These are phyloP conservation scores for Aurelia sp. DNA, from an alignment of 30 jellyfish, hydroid and myxozoan species.

Conservation along the genomic window DNA sequence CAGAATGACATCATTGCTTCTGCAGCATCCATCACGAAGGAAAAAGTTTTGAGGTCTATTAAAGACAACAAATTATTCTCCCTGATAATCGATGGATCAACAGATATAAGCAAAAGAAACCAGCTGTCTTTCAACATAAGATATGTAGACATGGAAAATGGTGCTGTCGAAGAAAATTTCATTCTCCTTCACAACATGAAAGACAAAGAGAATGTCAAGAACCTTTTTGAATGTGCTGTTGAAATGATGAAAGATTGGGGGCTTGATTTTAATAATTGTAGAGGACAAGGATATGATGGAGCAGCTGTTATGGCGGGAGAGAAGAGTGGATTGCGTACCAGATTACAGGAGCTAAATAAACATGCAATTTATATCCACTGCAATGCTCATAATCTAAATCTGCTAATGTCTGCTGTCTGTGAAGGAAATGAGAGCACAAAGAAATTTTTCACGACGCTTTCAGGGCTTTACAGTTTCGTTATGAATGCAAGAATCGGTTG, in stretches of 20 bases:
- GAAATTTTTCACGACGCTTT: background rate
- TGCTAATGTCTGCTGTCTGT: background rate
- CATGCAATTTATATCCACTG: background rate
- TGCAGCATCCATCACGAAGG: background rate
- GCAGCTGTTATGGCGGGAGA: conserved; percentile 41
- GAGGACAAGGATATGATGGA: conserved; percentile 36
- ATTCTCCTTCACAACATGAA: conserved; percentile 6
- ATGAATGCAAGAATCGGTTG: conserved; percentile 10
- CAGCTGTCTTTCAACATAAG: conserved; percentile 20
- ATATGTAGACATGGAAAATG: background rate
- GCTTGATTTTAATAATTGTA: conserved; percentile 25
- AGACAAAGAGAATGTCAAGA: conserved; percentile 19
- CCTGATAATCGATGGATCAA: background rate
- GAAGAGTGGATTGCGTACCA: background rate
- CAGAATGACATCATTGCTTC: conserved; percentile 1
- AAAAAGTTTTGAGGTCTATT: too few relatives aligned
- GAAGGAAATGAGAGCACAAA: background rate
- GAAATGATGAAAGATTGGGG: conserved; percentile 30
- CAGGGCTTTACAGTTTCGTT: background rate
- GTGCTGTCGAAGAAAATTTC: too few relatives aligned
- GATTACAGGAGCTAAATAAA: conserved; percentile 9
- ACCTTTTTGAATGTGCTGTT: conserved; percentile 17
- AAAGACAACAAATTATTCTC: background rate
- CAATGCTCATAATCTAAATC: conserved; percentile 11
- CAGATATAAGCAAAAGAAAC: conserved; percentile 30